These are phyloP conservation scores for Caenorhabditis becei DNA, from an alignment of 2,888 invertebrate species.

Conservation along the genomic window DNA sequence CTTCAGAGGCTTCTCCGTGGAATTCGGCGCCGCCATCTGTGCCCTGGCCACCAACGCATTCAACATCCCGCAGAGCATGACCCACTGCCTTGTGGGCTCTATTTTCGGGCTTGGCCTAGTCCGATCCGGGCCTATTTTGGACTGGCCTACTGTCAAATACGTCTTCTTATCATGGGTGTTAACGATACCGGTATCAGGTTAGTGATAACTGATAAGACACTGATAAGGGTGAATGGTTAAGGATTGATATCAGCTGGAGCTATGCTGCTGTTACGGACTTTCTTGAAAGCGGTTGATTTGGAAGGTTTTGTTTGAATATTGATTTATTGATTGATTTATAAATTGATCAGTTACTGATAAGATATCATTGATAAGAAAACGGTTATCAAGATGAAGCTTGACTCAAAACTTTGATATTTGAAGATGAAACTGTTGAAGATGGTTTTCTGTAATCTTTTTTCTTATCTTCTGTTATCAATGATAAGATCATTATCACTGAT, in stretches of 20 bases:
- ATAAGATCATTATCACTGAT: too few relatives aligned
- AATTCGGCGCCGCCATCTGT: slow-evolving; percentile 95
- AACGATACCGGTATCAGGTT: slow-evolving; percentile 57
- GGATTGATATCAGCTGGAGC: slow-evolving; percentile 42
- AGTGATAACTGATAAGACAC: not conserved
- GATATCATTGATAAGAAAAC: not conserved
- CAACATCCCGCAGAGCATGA: slow-evolving; percentile 96
- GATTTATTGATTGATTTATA: not conserved
- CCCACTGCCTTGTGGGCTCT: slow-evolving; percentile 92
- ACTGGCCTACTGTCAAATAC: slow-evolving; percentile 57
- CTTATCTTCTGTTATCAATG: too few relatives aligned
- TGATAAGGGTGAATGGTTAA: slow-evolving; percentile 4
- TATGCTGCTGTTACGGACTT: slow-evolving; percentile 42
- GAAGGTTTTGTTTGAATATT: not conserved
- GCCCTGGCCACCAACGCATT: slow-evolving; percentile 96
- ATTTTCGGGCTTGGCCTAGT: slow-evolving; percentile 57
- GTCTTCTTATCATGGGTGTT: slow-evolving; percentile 57
- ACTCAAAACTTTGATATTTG: too few relatives aligned
- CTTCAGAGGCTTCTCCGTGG: slow-evolving; percentile 91
- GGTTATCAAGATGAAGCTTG: too few relatives aligned
- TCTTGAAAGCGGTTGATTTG: slow-evolving; percentile 15
- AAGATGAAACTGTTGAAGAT: not conserved
- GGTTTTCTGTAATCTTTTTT: not conserved
- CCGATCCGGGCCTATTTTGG: slow-evolving; percentile 53
- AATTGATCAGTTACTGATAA: not conserved